Evolutionary conservation across 1,140 invertebrate genomes (phyloP).

Genomic region (Elysia chlorotica): DNA sequence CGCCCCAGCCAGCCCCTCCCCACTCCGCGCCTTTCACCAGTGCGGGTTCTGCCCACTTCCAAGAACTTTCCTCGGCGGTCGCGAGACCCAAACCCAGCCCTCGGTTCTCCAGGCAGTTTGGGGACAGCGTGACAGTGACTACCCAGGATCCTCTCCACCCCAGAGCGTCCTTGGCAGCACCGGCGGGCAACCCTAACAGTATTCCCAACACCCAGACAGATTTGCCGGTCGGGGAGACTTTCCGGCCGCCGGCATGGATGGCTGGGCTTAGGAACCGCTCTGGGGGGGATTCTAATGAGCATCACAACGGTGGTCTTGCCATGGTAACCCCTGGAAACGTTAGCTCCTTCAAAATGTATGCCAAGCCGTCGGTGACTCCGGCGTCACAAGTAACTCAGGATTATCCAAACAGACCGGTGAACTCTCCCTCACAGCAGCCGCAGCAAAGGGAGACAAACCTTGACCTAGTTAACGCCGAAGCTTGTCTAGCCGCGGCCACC

Average conservation of each 20-base stretch:
- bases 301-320: constrained; percentile 11
- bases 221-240: not conserved
- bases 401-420: no score
- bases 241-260: constrained; percentile 20
- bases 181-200: not conserved
- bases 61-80: not conserved
- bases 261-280: not conserved
- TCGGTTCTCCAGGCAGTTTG: constrained; percentile 47
- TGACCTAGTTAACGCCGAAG: constrained; percentile 28
- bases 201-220: not conserved
- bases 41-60: constrained; percentile 15
- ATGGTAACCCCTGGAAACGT: constrained; percentile 19
- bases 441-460: constrained; percentile 25
- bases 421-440: not conserved
- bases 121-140: constrained; percentile 27
- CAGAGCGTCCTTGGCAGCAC: not conserved
- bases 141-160: no score
- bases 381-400: not conserved
- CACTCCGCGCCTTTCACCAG: constrained; percentile 9
- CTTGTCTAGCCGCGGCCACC: constrained; percentile 3
- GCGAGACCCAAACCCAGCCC: constrained; percentile 52
- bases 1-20: constrained; percentile 12
- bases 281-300: constrained; percentile 1
- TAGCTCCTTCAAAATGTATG: constrained; percentile 23
- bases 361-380: constrained; percentile 13